These are phyloP conservation scores for Pandion haliaetus DNA, from an alignment of 2,113 vertebrate species.

Conservation along the genomic window DNA sequence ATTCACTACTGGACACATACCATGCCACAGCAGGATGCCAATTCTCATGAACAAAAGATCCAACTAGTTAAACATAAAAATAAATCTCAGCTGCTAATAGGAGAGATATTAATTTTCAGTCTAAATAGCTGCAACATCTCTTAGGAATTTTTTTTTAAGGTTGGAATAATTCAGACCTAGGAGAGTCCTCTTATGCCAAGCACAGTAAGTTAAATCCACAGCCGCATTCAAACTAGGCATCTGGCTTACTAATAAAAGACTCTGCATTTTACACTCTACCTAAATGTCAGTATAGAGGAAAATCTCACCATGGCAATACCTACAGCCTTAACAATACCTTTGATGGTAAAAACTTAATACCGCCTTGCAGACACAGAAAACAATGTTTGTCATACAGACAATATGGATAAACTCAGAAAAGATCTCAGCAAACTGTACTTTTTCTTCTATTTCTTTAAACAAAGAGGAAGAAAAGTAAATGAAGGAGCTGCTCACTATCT, in stretches of 20 bases:
- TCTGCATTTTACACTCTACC: not conserved
- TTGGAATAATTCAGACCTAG: not conserved
- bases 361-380: not conserved
- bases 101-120: not conserved
- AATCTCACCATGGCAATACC: not conserved
- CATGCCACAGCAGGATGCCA: constrained; percentile 7
- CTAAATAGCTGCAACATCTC: not conserved
- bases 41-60: constrained; percentile 26
- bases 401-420: not conserved
- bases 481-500: not conserved
- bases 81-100: constrained; percentile 31
- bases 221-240: not conserved
- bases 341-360: not conserved
- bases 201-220: not conserved
- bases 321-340: not conserved
- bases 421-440: not conserved
- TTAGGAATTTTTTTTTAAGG: not conserved
- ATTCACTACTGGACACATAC: not conserved
- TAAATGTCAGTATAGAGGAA: not conserved
- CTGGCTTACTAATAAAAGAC: not conserved
- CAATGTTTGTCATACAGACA: not conserved
- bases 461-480: not conserved
- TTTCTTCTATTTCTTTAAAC: not conserved
- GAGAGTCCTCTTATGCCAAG: not conserved
- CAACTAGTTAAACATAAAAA: constrained; percentile 32